phyloP scores from a whole-genome alignment of 2,888 invertebrate genomes.

The Argynnis bischoffii region DNA sequence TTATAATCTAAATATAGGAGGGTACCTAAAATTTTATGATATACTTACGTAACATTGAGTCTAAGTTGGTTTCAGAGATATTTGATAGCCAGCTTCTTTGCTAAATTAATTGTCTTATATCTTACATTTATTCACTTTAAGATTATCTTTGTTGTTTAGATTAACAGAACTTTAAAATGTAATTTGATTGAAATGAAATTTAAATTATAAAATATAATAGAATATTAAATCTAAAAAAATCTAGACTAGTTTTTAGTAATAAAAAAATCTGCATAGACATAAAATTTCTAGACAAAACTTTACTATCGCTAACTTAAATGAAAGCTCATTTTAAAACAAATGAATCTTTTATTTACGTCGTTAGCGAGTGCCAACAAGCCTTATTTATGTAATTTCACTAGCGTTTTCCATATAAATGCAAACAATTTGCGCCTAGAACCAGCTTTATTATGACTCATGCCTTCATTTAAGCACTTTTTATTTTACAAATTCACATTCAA shows the following conservation, averaged over 20 bases:
- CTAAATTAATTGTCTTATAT: too few relatives aligned
- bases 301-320: slow-evolving; percentile 20
- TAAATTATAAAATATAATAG: neutral
- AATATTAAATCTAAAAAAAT: neutral
- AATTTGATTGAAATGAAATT: too few relatives aligned
- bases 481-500: slow-evolving; percentile 19
- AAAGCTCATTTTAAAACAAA: slow-evolving; percentile 24
- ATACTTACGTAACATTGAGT: slow-evolving; percentile 59
- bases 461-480: slow-evolving; percentile 22
- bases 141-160: too few relatives aligned
- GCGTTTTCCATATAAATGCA: slow-evolving; percentile 33
- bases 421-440: slow-evolving; percentile 30
- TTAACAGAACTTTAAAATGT: too few relatives aligned
- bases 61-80: slow-evolving; percentile 36
- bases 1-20: slow-evolving; percentile 76
- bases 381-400: slow-evolving; percentile 34
- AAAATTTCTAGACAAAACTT: neutral
- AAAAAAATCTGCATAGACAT: neutral
- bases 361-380: slow-evolving; percentile 30
- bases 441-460: slow-evolving; percentile 30
- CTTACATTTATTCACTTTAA: too few relatives aligned
- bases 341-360: slow-evolving; percentile 24
- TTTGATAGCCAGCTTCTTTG: neutral
- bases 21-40: slow-evolving; percentile 70
- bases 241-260: neutral